These are phyloP conservation scores for Myanophis thanlyinensis DNA, from an alignment of 2,113 vertebrate species.

Conservation along the genomic window DNA sequence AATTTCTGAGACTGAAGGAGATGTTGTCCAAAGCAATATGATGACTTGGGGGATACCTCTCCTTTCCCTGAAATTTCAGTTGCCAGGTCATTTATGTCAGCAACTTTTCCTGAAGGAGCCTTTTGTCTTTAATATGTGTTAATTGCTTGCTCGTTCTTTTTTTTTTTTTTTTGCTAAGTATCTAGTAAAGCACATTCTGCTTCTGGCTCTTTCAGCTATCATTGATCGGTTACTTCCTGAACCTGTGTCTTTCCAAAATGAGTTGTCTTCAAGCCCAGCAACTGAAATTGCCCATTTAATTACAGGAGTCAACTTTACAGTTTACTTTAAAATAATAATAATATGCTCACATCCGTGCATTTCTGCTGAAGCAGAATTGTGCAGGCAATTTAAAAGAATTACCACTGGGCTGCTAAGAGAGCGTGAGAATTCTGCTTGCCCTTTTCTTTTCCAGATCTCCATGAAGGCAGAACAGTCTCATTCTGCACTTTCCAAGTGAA, in stretches of 20 bases:
- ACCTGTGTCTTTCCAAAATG: not conserved
- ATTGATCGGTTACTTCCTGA: not conserved
- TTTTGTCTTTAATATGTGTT: not conserved
- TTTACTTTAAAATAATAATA: not conserved
- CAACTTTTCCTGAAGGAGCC: not conserved
- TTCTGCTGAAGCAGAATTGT: not conserved
- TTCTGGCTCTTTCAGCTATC: not conserved
- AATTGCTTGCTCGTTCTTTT: not conserved
- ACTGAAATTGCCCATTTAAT: not conserved
- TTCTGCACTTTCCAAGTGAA: not conserved
- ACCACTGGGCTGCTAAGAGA: not conserved
- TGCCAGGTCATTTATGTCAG: not conserved
- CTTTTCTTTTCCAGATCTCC: not conserved
- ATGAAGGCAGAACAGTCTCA: not conserved
- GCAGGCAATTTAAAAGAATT: not conserved
- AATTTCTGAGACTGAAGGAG: not conserved
- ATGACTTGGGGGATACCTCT: not conserved
- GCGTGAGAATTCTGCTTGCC: not conserved
- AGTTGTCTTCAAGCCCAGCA: not conserved
- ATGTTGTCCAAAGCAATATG: not conserved
- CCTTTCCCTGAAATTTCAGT: not conserved
- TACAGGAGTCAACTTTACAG: not conserved
- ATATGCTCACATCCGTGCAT: not conserved
- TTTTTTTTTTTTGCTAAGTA: not conserved
- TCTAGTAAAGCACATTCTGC: not conserved